phyloP scores from a whole-genome alignment of 2,888 invertebrate species.

The Metalampra italica region DNA sequence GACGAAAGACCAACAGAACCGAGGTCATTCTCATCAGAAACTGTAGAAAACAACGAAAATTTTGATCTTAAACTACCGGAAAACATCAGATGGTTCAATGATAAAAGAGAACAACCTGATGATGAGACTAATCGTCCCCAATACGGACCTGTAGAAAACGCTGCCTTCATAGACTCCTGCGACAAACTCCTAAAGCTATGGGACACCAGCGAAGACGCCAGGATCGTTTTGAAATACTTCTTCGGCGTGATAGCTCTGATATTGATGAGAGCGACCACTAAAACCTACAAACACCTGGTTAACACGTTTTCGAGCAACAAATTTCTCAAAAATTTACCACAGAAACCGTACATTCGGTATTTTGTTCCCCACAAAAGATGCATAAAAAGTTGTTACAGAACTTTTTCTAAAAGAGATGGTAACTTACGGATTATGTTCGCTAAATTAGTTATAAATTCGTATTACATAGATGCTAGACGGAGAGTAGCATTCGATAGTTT shows the following conservation, averaged over 20 bases:
- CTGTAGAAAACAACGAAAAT: background rate
- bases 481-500: background rate
- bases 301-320: constrained; percentile 14
- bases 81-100: background rate
- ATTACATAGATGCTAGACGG: constrained; percentile 3
- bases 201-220: constrained; percentile 10
- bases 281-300: constrained; percentile 17
- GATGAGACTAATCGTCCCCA: background rate
- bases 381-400: constrained; percentile 16
- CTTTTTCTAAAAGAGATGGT: constrained; percentile 11
- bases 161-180: constrained; percentile 17
- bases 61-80: background rate
- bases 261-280: constrained; percentile 18
- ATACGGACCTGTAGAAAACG: constrained; percentile 18
- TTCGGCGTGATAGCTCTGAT: constrained; percentile 20
- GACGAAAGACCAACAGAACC: too few species aligned
- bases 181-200: constrained; percentile 18
- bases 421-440: constrained; percentile 21
- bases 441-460: constrained; percentile 19
- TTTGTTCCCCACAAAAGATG: constrained; percentile 18
- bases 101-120: background rate
- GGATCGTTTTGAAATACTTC: constrained; percentile 18
- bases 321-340: background rate
- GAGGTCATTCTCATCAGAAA: background rate
- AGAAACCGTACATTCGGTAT: constrained; percentile 7